Conservation (phyloP, 2,113 vertebrate species). For the Bettongia penicillata region DNA sequence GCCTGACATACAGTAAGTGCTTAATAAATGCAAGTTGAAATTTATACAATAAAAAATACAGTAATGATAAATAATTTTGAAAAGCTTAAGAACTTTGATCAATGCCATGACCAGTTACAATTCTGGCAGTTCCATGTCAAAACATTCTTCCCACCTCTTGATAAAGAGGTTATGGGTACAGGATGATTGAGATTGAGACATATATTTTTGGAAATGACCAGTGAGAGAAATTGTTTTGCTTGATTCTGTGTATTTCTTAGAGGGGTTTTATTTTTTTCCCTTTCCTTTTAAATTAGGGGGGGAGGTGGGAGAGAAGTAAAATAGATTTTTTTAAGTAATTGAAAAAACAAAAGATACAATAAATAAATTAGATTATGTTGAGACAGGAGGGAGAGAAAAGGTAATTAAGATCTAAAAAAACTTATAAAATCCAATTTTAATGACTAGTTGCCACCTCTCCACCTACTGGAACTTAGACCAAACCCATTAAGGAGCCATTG, state of each 20-base stretch:
- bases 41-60: not conserved
- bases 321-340: not conserved
- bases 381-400: not conserved
- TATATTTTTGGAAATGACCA: not conserved
- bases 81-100: not conserved
- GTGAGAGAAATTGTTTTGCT: not conserved
- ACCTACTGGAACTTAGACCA: not conserved
- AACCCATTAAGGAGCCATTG: not conserved
- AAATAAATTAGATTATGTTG: not conserved
- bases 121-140: not conserved
- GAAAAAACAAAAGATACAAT: not conserved
- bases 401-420: not conserved
- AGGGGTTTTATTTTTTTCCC: not conserved
- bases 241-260: not conserved
- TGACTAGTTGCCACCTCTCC: not conserved
- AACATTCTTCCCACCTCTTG: not conserved
- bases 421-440: not conserved
- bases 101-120: not conserved
- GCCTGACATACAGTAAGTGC: not conserved
- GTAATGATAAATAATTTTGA: not conserved
- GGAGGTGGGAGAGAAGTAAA: not conserved
- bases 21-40: not conserved
- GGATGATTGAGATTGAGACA: not conserved
- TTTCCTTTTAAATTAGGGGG: not conserved
- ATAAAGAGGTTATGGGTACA: not conserved